Evolutionary conservation across 2,113 vertebrate genomes (phyloP), one percentile per base, ranked within the genome.

Genomic region (Aleadryas rufinucha): DNA sequence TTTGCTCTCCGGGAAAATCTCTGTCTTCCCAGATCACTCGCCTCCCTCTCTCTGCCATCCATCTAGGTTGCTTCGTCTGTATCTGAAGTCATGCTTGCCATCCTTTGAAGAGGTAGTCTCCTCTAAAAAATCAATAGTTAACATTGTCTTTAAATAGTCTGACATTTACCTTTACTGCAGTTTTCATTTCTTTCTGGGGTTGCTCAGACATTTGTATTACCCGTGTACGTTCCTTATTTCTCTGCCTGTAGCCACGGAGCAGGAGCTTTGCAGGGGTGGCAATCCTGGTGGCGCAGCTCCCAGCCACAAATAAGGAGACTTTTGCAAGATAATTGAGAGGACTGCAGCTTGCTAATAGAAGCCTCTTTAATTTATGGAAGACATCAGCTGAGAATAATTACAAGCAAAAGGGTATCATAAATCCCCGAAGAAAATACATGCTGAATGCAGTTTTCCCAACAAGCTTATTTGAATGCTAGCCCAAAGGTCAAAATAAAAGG

Each of bases 61-160:
- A 23, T 80, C 91, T 41, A 56, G 59, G 70, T 61, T 87, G 72
- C 88, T 63, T 77, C 3, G 8, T 53, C 81, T 81, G 45, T 56
- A 85, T 72, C 91, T 59, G 64, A 59, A 95, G 87, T 86, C 91
- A 83, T 47, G 91, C 95, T 91, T 74, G 74, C 95, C 89, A 92
- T 74, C 89, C 81, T 97, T 96, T 95, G 94, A 97, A 97, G 93
- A 96, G 95, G 91, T 89, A 97, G 95, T 83, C 86, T 96, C 84
- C 89, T 87, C 94, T 91, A 66, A 95, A 97, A 97, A 97, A 97
- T 97, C 96, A 95, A 97, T 97, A 95, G 93, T 95, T 96, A 97
- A 95, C 95, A 93, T 96, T 97, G 95, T 95, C 96, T 95, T 96
- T 97, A 97, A 97, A 97, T 95, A 96, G 95, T 92, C 95, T 97